phyloP scores from a whole-genome alignment of 2,888 invertebrate species.

The Biston betularia region DNA sequence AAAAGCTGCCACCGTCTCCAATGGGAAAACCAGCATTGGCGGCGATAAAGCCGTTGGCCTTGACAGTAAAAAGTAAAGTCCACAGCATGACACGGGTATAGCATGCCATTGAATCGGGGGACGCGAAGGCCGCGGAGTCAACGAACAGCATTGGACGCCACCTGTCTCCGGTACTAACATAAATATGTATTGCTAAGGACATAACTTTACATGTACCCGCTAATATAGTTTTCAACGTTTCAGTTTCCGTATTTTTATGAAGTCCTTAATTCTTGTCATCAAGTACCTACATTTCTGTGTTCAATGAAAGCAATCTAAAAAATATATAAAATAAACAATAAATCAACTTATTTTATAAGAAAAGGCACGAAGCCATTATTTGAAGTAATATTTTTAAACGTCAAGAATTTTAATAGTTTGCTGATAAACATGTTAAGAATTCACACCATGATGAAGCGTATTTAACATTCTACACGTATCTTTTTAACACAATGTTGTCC shows the following conservation, averaged over 20 bases:
- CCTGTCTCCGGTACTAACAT: conserved; percentile 73
- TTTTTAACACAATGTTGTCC: conserved; percentile 48
- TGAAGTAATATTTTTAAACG: conserved; percentile 28
- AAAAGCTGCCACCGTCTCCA: conserved; percentile 10
- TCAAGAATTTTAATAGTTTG: conserved; percentile 21
- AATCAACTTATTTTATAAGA: not conserved
- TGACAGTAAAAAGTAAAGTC: conserved; percentile 69
- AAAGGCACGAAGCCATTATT: not conserved
- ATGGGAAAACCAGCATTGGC: conserved; percentile 53
- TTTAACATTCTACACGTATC: conserved; percentile 56
- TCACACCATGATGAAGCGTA: conserved; percentile 48
- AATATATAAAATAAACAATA: no score
- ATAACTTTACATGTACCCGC: conserved; percentile 21
- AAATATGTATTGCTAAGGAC: conserved; percentile 59
- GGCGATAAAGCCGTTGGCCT: conserved; percentile 66
- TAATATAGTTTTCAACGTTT: conserved; percentile 46
- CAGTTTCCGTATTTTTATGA: no score
- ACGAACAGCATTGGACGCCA: conserved; percentile 78
- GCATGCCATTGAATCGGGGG: conserved; percentile 75
- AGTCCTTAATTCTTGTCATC: no score
- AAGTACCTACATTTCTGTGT: no score
- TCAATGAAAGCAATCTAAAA: no score
- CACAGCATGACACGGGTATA: conserved; percentile 66
- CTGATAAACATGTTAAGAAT: conserved; percentile 51
- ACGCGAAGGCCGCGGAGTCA: conserved; percentile 79